Evolutionary conservation across 2,797 vertebrate genomes (phyloP).

Genomic region (Luscinia megarhynchos): DNA sequence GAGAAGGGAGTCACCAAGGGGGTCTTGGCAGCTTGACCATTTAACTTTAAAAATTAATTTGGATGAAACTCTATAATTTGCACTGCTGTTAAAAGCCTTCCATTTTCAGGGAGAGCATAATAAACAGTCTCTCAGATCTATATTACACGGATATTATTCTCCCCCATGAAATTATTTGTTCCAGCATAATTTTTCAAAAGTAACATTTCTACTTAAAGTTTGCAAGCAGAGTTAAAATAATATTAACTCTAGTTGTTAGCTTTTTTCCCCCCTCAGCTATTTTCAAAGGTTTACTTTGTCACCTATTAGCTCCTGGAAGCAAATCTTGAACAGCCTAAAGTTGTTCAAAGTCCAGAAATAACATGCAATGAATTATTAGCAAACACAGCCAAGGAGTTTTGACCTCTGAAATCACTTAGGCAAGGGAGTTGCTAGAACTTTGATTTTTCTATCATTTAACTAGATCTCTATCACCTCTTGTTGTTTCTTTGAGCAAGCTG

Average conservation of each 20-base stretch:
- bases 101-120: not conserved
- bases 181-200: not conserved
- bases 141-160: not conserved
- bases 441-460: conserved; percentile 48
- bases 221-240: not conserved
- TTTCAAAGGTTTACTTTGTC: not conserved
- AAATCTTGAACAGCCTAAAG: not conserved
- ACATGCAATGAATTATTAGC: not conserved
- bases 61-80: not conserved
- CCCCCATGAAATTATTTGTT: not conserved
- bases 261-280: not conserved
- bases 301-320: not conserved
- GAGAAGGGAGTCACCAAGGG: not conserved
- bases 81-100: not conserved
- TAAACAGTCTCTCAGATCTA: not conserved
- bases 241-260: not conserved
- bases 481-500: conserved; percentile 14
- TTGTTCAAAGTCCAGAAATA: not conserved
- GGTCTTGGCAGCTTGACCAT: not conserved
- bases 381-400: not conserved
- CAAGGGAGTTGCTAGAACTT: not conserved
- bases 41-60: not conserved
- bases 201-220: not conserved
- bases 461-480: not conserved
- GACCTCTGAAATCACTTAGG: conserved; percentile 28